phyloP scores from a whole-genome alignment of 2,797 vertebrate species.

The Phalloptychus januarius region DNA sequence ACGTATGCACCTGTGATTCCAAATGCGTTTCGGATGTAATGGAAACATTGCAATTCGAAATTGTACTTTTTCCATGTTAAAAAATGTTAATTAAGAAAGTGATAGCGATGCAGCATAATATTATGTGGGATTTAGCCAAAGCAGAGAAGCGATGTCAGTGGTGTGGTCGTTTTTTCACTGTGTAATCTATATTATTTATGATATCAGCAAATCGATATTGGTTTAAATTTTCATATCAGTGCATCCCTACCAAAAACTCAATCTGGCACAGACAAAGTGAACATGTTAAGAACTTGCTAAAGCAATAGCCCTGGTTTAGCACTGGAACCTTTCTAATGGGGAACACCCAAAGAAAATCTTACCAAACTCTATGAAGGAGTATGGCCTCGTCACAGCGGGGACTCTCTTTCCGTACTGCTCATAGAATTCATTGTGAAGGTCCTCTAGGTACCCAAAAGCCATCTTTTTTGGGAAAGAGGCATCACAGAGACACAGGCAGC shows the following conservation, averaged over 20 bases:
- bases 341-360: conserved; percentile 44
- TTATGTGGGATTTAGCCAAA: too few species aligned
- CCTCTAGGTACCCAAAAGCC: conserved; percentile 90
- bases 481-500: conserved; percentile 91
- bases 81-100: too few species aligned
- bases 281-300: not conserved
- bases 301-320: not conserved
- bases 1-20: too few species aligned
- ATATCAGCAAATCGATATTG: too few species aligned
- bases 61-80: too few species aligned
- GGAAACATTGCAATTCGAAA: too few species aligned
- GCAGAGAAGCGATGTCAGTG: too few species aligned
- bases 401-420: conserved; percentile 91
- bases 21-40: too few species aligned
- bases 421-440: conserved; percentile 89
- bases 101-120: too few species aligned
- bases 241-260: not conserved
- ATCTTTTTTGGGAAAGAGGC: conserved; percentile 89
- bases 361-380: conserved; percentile 97
- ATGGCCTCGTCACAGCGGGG: conserved; percentile 88
- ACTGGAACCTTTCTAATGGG: not conserved
- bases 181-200: too few species aligned
- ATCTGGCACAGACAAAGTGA: not conserved
- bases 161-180: too few species aligned
- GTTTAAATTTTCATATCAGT: not conserved